These are phyloP conservation scores for Acomys russatus DNA, from an alignment of 2,797 vertebrate genomes.

Conservation along the genomic window DNA sequence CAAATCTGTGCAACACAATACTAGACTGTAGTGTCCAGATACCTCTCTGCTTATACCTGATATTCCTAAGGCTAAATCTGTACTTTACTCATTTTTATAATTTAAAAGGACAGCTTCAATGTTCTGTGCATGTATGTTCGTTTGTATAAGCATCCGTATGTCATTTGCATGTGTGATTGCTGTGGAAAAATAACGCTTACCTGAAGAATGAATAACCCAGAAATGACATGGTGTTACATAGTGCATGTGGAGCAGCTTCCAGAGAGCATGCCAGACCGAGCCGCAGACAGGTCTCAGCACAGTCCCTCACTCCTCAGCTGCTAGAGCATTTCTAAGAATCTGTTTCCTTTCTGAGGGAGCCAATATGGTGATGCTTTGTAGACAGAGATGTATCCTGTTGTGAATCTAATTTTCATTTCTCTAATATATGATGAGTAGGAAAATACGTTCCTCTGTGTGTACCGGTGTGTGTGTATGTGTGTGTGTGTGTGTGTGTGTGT, in stretches of 20 bases:
- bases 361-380: neutral
- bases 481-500: neutral
- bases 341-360: neutral
- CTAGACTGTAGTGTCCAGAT: neutral
- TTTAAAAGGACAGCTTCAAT: slow-evolving; percentile 25
- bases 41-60: neutral
- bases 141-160: neutral
- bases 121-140: neutral
- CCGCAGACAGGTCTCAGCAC: too few species aligned
- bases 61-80: neutral
- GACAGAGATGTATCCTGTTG: neutral
- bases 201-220: neutral
- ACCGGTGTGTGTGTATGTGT: neutral
- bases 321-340: neutral
- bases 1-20: slow-evolving; percentile 43
- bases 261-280: neutral
- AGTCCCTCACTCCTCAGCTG: neutral
- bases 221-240: neutral
- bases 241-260: neutral
- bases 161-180: neutral
- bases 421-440: neutral
- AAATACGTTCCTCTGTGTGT: neutral
- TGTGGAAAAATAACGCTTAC: neutral
- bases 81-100: slow-evolving; percentile 42
- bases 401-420: neutral